Conservation (phyloP, 2,888 invertebrate species). For the Athalia cordata region DNA sequence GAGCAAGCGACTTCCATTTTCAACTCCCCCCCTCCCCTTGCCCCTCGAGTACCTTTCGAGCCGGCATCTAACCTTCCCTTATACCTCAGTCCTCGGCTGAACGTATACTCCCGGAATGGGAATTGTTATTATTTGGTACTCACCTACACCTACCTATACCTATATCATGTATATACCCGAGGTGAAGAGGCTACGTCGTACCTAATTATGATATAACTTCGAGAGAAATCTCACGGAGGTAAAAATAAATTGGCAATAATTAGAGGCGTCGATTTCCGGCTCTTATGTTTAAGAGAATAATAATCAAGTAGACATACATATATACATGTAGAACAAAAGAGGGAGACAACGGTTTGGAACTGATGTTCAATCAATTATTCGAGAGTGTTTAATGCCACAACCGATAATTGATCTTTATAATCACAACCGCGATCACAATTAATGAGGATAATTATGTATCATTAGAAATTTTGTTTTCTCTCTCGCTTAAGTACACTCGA, state of each 20-base stretch:
- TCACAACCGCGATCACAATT: too few species aligned
- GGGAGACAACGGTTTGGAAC: not conserved
- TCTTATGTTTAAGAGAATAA: constrained; percentile 16
- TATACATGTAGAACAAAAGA: constrained; percentile 3
- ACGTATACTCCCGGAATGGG: not conserved
- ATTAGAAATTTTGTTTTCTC: too few species aligned
- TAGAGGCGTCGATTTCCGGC: constrained; percentile 17
- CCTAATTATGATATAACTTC: constrained; percentile 35
- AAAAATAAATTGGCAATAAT: constrained; percentile 32
- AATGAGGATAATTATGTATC: too few species aligned
- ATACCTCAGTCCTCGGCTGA: constrained; percentile 17
- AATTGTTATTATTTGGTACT: constrained; percentile 41
- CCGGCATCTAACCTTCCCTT: constrained; percentile 34
- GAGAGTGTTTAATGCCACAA: constrained; percentile 18
- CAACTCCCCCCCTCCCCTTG: constrained; percentile 13
- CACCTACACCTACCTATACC: not conserved
- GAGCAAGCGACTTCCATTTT: constrained; percentile 57
- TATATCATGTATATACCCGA: not conserved
- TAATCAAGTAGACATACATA: not conserved
- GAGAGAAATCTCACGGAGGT: constrained; percentile 15
- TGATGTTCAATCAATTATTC: constrained; percentile 30
- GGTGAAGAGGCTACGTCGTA: constrained; percentile 27
- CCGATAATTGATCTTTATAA: constrained; percentile 3
- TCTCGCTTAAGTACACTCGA: too few species aligned
- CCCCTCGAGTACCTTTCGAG: not conserved